Percentiles rank a stretch among this genome's conserved stretches.
Evolutionary conservation across 2,113 vertebrate species (phyloP).

Genomic region (Sisor rabdophorus): DNA sequence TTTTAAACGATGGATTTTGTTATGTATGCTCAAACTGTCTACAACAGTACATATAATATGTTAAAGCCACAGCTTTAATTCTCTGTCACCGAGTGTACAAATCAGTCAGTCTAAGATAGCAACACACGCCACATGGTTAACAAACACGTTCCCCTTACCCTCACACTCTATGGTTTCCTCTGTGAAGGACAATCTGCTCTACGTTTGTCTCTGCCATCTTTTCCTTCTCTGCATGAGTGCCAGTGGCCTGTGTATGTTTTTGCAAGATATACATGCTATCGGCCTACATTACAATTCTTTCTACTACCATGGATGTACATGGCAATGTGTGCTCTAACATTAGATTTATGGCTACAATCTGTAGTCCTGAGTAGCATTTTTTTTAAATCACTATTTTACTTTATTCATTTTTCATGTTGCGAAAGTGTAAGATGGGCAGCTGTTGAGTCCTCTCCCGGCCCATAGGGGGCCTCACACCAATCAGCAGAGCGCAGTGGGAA

Average conservation of each 20-base stretch:
- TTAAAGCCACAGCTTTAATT: not conserved
- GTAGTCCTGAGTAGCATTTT: not conserved
- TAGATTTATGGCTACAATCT: not conserved
- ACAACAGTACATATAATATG: not conserved
- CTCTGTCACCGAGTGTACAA: not conserved
- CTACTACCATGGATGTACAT: not conserved
- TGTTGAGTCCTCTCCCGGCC: constrained; percentile 62
- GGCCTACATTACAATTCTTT: not conserved
- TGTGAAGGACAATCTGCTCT: constrained; percentile 71
- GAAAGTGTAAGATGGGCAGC: constrained; percentile 57
- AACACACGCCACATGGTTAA: constrained; percentile 13
- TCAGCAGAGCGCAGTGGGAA: constrained; percentile 75
- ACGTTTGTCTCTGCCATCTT: constrained; percentile 68
- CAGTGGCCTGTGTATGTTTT: constrained; percentile 43
- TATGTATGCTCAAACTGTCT: not conserved
- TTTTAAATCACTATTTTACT: not conserved
- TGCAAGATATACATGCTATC: constrained; percentile 3
- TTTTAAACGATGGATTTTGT: not conserved
- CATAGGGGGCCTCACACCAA: constrained; percentile 79
- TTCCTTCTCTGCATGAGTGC: constrained; percentile 59
- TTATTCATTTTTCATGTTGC: constrained; percentile 31
- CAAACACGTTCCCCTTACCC: constrained; percentile 39
- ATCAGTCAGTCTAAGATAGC: not conserved
- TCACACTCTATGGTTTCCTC: constrained; percentile 35
- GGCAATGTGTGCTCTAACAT: not conserved